Base-by-base conservation (phyloP, 2,797 vertebrate genomes). In the Microctenopoma steveboyesi region DNA sequence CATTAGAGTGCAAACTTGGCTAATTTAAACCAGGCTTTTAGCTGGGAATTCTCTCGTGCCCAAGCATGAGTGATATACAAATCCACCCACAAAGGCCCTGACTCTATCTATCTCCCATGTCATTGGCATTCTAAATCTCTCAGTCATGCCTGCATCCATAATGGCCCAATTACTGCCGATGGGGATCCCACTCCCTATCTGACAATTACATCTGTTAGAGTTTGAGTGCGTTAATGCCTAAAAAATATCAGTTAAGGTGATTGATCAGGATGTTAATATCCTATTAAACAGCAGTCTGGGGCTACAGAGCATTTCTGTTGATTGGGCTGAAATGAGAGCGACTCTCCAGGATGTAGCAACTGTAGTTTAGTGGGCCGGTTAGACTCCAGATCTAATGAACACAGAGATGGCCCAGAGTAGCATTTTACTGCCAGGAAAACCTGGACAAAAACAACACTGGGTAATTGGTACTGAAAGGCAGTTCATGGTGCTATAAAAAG, bases 171-270 rank as follows among this genome's bases (percentile, higher is more conserved):
- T 93, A 93, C 93, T 92, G 91, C 89, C 91, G 79, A 91, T 89
- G 89, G 92, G 92, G 89, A 90, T 92, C 86, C 87, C 82, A 90
- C 80, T 93, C 90, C 89, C 91, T 86, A 84, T 91, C 89, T 91
- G 93, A 94, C 92, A 93, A 93, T 95, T 92, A 93, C 91, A 94
- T 93, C 92, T 93, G 91, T 93, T 93, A 88, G 92, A 88, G 80
- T 93, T 90, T 89, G 90, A 92, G 89, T 91, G 91, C 86, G 86
- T 93, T 93, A 94, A 93, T 92, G 92, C 92, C 90, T 92, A 92
- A 93, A 92, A 94, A 93, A 93, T 92, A 93, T 93, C 89, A 94
- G 94, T 94, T 94, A 93, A 92, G 90, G 86, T 92, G 93, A 95
- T 94, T 94, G 93, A 94, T 94, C 92, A 92, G 91, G 91, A 91